Evolutionary conservation across 2,888 invertebrate genomes (phyloP).

Genomic region (Drosophila neonasuta): DNA sequence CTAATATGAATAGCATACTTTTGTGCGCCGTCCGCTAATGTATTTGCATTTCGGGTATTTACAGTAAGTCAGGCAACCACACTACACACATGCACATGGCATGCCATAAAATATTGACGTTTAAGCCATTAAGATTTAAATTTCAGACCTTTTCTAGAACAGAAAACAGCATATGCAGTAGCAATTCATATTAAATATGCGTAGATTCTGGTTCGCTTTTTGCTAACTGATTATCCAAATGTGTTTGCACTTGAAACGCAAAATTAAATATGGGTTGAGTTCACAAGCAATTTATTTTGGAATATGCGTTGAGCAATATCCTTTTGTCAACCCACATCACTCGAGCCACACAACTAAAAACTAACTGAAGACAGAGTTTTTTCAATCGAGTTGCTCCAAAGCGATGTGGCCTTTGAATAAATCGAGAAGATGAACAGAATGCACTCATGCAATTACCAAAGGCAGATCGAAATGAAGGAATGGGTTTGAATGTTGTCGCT

Average conservation of each 20-base stretch:
- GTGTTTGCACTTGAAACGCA: not conserved
- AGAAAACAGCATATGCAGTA: not conserved
- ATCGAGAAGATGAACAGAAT: conserved; percentile 37
- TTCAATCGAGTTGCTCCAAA: conserved; percentile 48
- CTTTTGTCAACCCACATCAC: conserved; percentile 29
- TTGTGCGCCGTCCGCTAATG: conserved; percentile 56
- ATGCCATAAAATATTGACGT: conserved; percentile 27
- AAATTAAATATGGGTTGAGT: conserved; percentile 20
- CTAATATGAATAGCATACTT: conserved; percentile 53
- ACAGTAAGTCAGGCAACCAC: conserved; percentile 42
- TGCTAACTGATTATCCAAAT: not conserved
- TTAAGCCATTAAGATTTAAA: conserved; percentile 14
- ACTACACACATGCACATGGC: conserved; percentile 1
- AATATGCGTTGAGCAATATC: conserved; percentile 15
- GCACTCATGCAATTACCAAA: conserved; percentile 62
- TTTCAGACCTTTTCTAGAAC: conserved; percentile 2
- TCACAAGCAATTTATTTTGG: conserved; percentile 27
- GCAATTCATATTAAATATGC: not conserved
- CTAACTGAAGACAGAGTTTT: conserved; percentile 42
- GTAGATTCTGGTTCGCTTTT: not conserved
- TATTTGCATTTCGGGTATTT: conserved; percentile 71
- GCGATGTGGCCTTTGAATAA: conserved; percentile 46
- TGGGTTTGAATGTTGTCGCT: conserved; percentile 45
- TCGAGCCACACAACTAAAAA: conserved; percentile 41
- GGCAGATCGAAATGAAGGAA: conserved; percentile 7